These are phyloP conservation scores for Cerastis rubricosa DNA, from an alignment of 2,888 invertebrate species.

Conservation along the genomic window DNA sequence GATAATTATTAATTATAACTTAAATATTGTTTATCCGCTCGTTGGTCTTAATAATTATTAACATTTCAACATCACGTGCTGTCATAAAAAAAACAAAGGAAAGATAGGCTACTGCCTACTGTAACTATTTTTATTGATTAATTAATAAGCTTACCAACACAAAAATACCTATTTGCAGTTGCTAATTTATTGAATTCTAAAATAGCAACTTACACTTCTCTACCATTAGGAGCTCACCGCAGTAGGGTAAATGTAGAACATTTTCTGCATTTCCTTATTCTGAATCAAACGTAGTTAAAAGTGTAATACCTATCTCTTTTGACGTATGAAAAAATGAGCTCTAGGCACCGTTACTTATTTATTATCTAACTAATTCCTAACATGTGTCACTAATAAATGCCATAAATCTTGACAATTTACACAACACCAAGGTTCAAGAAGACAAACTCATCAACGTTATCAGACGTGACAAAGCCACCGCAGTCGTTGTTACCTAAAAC, in stretches of 20 bases:
- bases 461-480: conserved; percentile 61
- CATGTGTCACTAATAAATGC: conserved; percentile 23
- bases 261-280: background rate
- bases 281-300: background rate
- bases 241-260: background rate
- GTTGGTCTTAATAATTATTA: background rate
- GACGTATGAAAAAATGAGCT: background rate
- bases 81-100: background rate
- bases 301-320: background rate
- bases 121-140: background rate
- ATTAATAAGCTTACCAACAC: background rate
- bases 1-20: too few species aligned
- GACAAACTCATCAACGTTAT: conserved; percentile 61
- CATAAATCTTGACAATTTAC: conserved; percentile 45
- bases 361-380: conserved; percentile 12
- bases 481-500: conserved; percentile 52
- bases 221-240: background rate
- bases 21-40: background rate
- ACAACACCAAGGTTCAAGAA: conserved; percentile 48
- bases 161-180: background rate
- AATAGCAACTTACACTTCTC: background rate
- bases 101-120: background rate
- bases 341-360: background rate
- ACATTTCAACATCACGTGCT: background rate
- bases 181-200: background rate